A percentile compares a stretch with the other conserved stretches of the same genome.
phyloP scores from a whole-genome alignment of 2,113 vertebrate genomes.

The Salvelinus sp. region DNA sequence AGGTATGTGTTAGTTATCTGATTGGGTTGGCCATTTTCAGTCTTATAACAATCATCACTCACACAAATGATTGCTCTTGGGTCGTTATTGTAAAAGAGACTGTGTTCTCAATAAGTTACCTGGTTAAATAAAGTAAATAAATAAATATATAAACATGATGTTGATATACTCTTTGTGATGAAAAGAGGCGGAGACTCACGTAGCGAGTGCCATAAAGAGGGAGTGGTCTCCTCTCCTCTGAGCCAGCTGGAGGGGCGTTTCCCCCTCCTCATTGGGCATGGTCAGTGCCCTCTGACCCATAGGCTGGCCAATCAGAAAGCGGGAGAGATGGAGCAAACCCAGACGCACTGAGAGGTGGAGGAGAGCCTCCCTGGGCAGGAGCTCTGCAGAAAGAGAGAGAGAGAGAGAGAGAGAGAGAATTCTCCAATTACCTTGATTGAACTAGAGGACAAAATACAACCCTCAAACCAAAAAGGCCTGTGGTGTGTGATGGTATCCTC shows the following conservation, averaged over 20 bases:
- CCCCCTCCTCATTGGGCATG: conserved; percentile 76
- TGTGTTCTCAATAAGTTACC: background rate
- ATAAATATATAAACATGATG: background rate
- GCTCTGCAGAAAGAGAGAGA: conserved; percentile 46
- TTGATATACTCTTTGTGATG: background rate
- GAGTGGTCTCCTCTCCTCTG: conserved; percentile 58
- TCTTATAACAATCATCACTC: too few species aligned
- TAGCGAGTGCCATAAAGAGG: conserved; percentile 68
- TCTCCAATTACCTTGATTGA: too few species aligned
- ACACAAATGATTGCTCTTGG: background rate
- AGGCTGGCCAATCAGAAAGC: conserved; percentile 78
- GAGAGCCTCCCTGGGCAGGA: conserved; percentile 74
- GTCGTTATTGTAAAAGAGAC: background rate
- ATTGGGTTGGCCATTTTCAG: too few species aligned
- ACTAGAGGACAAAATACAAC: too few species aligned
- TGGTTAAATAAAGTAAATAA: background rate
- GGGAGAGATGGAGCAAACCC: conserved; percentile 76
- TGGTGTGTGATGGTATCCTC: too few species aligned
- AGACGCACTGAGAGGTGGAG: conserved; percentile 80
- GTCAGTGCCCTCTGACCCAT: conserved; percentile 69
- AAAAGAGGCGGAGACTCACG: conserved; percentile 65
- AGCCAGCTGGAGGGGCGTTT: conserved; percentile 76
- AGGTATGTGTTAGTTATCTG: too few species aligned
- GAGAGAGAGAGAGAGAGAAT: background rate
- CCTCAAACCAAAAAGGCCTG: too few species aligned